Evolutionary conservation across 92 coral and sea anemone species (phyloP), one percentile per base, ranked within the genome.

Genomic region (Epizoanthus illoricatus): DNA sequence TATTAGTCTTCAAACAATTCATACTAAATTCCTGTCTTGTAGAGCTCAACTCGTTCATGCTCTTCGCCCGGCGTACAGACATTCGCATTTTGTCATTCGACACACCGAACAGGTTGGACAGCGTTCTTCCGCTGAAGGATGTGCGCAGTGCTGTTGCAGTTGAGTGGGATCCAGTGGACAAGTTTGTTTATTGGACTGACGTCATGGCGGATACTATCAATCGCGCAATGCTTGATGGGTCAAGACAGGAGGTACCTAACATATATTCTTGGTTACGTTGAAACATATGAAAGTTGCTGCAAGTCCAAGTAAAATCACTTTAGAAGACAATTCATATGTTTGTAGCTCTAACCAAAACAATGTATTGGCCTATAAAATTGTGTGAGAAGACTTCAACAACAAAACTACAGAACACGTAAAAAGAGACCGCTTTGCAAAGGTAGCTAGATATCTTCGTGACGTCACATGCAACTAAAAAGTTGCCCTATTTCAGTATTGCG

Each of bases 161-260:
- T 19, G 90, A 87, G 17, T 87, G 56, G 73, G 90, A 87, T 62
- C 86, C 86, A 0, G 84, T 87, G 24, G 90, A 75, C n/a, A 68
- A 73, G 24, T 87, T 82, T 82, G 86, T 87, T 15, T 87, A 87
- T 41, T 87, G 90, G 90, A 75, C 90, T 24, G 90, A 87, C 76
- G 83, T 66, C 74, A 75, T 81, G 65, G 74, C 80, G 33, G 83
- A 82, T 67, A 65, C 80, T 42, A 87, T 87, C 33, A 87, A 76
- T n/a, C 80, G 90, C 61, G 90, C 90, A 64, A 82, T 66, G 75
- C 73, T 87, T 24, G 74, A 83, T 68, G 90, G 90, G 47, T 87
- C 90, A 42, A 72, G 81, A 43, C 84, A 55, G 66, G 65, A 81
- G 68, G 90, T 68, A 58, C 66, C 67, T 42, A 20, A 36, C 24